Evolutionary conservation across 2,113 vertebrate species (phyloP).

Genomic region (Mesoclemmys tuberculata): DNA sequence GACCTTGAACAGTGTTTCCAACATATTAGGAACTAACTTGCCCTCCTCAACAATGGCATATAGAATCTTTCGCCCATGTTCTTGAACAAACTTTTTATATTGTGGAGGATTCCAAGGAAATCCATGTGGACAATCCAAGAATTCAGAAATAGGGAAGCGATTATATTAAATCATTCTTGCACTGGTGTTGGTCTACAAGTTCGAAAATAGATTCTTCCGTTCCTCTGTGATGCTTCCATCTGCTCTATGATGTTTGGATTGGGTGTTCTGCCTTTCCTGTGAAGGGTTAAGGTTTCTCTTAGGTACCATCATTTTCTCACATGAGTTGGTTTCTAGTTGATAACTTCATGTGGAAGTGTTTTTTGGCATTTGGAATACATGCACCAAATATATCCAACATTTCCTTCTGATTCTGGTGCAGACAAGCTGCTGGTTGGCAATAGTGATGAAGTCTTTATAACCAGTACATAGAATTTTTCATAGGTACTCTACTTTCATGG

Average conservation of each 20-base stretch:
- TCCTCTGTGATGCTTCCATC: not conserved
- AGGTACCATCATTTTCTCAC: not conserved
- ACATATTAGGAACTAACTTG: slow-evolving; percentile 45
- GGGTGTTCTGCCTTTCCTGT: not conserved
- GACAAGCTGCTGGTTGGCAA: too few relatives aligned
- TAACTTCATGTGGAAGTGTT: not conserved
- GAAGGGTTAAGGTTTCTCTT: not conserved
- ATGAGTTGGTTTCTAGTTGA: not conserved
- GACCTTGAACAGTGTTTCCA: slow-evolving; percentile 43
- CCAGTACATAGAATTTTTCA: too few relatives aligned
- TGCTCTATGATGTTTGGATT: not conserved
- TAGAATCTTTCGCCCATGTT: slow-evolving; percentile 40
- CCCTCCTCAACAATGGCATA: slow-evolving; percentile 37
- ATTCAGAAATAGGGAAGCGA: slow-evolving; percentile 1
- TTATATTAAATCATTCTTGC: not conserved
- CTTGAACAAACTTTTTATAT: slow-evolving; percentile 37
- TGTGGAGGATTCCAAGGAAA: slow-evolving; percentile 64
- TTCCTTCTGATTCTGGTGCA: too few relatives aligned
- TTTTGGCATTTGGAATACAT: not conserved
- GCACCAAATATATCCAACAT: not conserved
- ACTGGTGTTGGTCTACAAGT: not conserved
- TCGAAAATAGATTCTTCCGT: not conserved
- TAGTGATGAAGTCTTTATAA: too few relatives aligned
- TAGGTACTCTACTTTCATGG: too few relatives aligned
- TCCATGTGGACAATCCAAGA: slow-evolving; percentile 30